Evolutionary conservation across 2,113 vertebrate genomes (phyloP), one percentile per base, ranked within the genome.

Genomic region (Ranitomeya imitator): DNA sequence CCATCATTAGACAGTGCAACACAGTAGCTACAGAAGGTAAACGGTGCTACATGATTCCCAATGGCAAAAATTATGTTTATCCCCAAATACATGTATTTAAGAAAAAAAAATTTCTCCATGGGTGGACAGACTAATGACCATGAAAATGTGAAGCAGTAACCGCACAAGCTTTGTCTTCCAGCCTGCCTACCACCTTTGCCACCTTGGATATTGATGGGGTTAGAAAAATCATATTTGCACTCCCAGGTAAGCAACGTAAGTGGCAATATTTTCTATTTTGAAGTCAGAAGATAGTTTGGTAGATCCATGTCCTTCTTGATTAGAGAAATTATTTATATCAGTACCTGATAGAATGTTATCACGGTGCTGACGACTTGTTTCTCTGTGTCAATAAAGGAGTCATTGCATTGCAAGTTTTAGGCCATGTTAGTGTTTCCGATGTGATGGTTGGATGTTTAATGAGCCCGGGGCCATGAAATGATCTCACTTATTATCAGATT

Each of bases 211-310:
- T 96, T 89, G 98, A 99, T 55, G 97, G 98, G 45, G 96, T 97
- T 96, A 97, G 98, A 93, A 99, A 99, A 97, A 97, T 99, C 90
- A 99, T 99, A 92, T 99, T 99, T 97, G 98, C 98, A 3, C 97
- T 99, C 93, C 98, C 98, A 98, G 98, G 98, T 99, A 96, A 96
- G 93, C 89, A 26, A 18, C 10, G 12, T 45, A 52, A 54, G n/a
- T 51, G 52, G 12, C 15, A 74, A 7, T 5, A 45, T 45, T 45
- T 45, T 74, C 19, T 3, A 31, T 18, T 54, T 54, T 45, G 10
- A 19, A 78, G 71, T 37, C 6, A 7, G n/a, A 19, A 31, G 23
- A 15, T 51, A 18, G 10, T 79, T 79, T 79, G 77, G 77, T 11
- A 51, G 37, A 37, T 57, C n/a, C n/a, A 14, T n/a, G 19, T 12